These are phyloP conservation scores for Apogon hyalosoma DNA, from an alignment of 2,797 vertebrate genomes.

Conservation along the genomic window DNA sequence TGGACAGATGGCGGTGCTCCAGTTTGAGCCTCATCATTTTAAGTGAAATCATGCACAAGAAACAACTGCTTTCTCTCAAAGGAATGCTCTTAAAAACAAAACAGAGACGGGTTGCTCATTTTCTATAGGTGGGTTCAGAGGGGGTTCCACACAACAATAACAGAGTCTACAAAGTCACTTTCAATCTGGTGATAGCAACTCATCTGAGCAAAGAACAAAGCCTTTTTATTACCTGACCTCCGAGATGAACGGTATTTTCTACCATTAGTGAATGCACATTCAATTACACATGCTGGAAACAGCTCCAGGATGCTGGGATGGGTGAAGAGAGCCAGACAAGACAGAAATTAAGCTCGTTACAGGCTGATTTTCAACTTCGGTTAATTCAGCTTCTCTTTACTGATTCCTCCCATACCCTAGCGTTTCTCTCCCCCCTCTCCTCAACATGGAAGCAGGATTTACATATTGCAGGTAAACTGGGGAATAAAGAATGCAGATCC, in stretches of 20 bases:
- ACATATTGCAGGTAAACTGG: constrained; percentile 87
- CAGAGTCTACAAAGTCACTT: constrained; percentile 60
- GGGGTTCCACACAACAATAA: constrained; percentile 39
- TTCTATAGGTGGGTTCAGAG: constrained; percentile 45
- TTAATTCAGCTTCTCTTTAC: constrained; percentile 76
- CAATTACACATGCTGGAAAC: constrained; percentile 74
- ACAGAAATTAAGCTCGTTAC: constrained; percentile 81
- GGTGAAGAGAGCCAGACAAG: constrained; percentile 71
- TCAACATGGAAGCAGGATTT: constrained; percentile 81
- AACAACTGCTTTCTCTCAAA: constrained; percentile 70
- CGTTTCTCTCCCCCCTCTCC: constrained; percentile 39
- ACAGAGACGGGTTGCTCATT: constrained; percentile 53
- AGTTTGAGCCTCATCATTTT: constrained; percentile 66
- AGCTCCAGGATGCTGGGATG: constrained; percentile 64
- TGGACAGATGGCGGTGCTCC: constrained; percentile 79
- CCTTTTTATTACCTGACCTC: constrained; percentile 71
- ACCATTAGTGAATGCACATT: constrained; percentile 68
- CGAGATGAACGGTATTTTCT: constrained; percentile 54
- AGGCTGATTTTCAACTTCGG: constrained; percentile 81
- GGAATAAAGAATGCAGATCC: constrained; percentile 88
- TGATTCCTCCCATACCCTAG: constrained; percentile 57
- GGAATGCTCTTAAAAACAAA: constrained; percentile 50
- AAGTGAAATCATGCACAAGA: constrained; percentile 78
- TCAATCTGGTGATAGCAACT: constrained; percentile 57
- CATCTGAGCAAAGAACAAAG: constrained; percentile 73